Conservation (phyloP, 2,888 invertebrate genomes). For the Hemithea aestivaria region DNA sequence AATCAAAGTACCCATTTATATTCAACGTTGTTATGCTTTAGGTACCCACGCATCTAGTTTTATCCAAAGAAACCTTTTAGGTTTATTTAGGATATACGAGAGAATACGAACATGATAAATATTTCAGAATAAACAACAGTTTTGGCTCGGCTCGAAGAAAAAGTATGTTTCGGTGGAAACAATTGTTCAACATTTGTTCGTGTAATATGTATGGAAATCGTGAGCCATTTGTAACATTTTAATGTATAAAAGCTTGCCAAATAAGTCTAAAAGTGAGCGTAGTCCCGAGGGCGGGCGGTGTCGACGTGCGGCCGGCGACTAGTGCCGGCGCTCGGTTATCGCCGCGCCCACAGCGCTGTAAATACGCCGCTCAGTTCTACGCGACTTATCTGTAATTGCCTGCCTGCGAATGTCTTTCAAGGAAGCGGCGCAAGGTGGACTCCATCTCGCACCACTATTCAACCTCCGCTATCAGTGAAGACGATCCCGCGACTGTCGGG, state of each 20-base stretch:
- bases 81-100: too few species aligned
- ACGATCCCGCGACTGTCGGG: conserved; percentile 41
- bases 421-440: conserved; percentile 63
- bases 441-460: conserved; percentile 70
- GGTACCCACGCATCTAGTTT: too few species aligned
- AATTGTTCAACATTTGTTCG: conserved; percentile 13
- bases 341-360: conserved; percentile 62
- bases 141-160: conserved; percentile 1
- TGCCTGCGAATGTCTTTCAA: conserved; percentile 76
- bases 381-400: conserved; percentile 78
- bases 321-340: conserved; percentile 40
- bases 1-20: too few species aligned
- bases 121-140: not conserved
- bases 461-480: conserved; percentile 52
- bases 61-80: too few species aligned
- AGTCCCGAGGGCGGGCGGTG: conserved; percentile 25
- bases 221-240: conserved; percentile 24
- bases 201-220: conserved; percentile 25
- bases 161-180: conserved; percentile 1
- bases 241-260: conserved; percentile 27
- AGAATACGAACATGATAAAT: too few species aligned
- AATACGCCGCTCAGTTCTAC: conserved; percentile 68
- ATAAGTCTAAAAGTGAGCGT: conserved; percentile 29
- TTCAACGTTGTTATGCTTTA: too few species aligned
- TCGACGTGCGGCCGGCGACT: conserved; percentile 17